These are phyloP conservation scores for Stigmatopora argus DNA, from an alignment of 2,113 vertebrate genomes.

Conservation along the genomic window DNA sequence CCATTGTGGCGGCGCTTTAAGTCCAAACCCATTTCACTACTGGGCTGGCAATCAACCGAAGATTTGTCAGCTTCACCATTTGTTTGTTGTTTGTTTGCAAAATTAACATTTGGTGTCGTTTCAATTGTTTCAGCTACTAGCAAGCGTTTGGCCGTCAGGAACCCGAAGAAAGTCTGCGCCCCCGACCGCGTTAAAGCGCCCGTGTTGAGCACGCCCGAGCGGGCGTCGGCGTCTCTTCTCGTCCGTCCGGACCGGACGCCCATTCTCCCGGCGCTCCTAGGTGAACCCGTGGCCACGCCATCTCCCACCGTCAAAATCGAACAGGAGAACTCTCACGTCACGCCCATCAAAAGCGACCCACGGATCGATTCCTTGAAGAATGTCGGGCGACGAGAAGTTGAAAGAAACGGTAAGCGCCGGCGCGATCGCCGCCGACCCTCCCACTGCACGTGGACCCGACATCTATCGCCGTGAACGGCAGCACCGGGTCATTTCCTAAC, in stretches of 20 bases:
- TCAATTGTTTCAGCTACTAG: constrained; percentile 35
- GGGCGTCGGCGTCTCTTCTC: not conserved
- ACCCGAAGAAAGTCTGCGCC: constrained; percentile 23
- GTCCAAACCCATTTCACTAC: too few relatives aligned
- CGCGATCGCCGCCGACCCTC: too few relatives aligned
- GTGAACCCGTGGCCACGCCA: not conserved
- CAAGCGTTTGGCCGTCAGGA: not conserved
- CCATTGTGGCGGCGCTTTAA: too few relatives aligned
- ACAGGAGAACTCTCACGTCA: constrained; percentile 39
- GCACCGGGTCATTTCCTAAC: not conserved
- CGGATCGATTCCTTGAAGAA: too few relatives aligned
- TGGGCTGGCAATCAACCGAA: too few relatives aligned
- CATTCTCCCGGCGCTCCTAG: not conserved
- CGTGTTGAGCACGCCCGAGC: not conserved
- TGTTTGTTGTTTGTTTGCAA: not conserved
- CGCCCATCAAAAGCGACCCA: constrained; percentile 10
- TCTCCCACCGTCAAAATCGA: constrained; percentile 51
- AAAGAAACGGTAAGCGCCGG: too few relatives aligned
- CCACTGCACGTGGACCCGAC: too few relatives aligned
- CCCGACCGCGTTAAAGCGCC: constrained; percentile 5
- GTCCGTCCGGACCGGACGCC: not conserved
- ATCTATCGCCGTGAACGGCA: too few relatives aligned
- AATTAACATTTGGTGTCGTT: not conserved
- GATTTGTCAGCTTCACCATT: too few relatives aligned
- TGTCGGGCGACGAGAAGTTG: too few relatives aligned